These are phyloP conservation scores for Microvelia longipes DNA, from an alignment of 1,140 invertebrate species.

Conservation along the genomic window DNA sequence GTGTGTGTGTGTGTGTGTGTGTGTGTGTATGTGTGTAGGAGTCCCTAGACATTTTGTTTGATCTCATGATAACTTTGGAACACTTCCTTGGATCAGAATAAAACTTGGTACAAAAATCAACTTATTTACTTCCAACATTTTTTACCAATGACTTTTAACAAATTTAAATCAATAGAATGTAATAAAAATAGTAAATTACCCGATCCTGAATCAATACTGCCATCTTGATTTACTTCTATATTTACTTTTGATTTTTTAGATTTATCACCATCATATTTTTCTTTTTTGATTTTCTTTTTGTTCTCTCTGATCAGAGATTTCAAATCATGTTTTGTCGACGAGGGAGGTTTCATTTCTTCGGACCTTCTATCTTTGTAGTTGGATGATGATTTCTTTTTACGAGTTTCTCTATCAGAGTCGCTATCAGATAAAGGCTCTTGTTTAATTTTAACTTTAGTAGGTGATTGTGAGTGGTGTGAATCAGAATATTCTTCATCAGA, in stretches of 20 bases:
- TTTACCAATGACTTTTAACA: no score
- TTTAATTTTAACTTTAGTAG: background rate
- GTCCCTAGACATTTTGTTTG: no score
- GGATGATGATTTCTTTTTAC: background rate
- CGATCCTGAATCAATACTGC: conserved; percentile 44
- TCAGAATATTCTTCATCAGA: background rate
- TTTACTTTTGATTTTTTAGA: conserved; percentile 13
- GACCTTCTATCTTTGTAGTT: background rate
- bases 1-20: no score
- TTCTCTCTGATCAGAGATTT: conserved; percentile 13
- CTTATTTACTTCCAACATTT: no score
- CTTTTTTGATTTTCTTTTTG: conserved; percentile 30
- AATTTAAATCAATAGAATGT: no score
- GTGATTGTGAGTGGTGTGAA: background rate
- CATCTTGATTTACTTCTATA: conserved; percentile 26
- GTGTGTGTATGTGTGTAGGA: no score
- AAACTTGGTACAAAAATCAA: no score
- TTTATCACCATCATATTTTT: conserved; percentile 25
- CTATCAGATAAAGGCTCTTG: background rate
- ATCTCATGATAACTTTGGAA: no score
- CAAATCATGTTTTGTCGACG: conserved; percentile 6
- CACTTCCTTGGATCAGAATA: no score
- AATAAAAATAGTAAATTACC: conserved; percentile 30
- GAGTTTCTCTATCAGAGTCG: background rate
- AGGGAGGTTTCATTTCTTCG: background rate